A percentile compares a stretch with the other conserved stretches of the same genome.
phyloP scores from a whole-genome alignment of 2,888 invertebrate species.

The Chrysomela aeneicollis region DNA sequence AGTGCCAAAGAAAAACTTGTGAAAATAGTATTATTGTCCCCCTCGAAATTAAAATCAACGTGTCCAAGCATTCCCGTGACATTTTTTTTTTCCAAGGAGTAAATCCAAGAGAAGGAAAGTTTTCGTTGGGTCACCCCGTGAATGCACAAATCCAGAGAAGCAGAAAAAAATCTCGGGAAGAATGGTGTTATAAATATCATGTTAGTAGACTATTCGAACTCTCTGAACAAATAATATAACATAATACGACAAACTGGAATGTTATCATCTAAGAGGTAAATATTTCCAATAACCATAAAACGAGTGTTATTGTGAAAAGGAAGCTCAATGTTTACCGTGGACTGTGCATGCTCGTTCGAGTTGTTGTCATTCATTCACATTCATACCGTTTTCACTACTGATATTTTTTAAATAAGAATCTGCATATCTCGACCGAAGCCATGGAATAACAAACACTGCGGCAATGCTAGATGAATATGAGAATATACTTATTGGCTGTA shows the following conservation, averaged over 20 bases:
- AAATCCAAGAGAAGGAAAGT: no score
- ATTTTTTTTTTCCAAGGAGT: no score
- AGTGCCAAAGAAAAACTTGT: no score
- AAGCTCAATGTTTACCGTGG: neutral
- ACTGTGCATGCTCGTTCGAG: neutral
- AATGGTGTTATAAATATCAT: neutral
- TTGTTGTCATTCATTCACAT: slow-evolving; percentile 1
- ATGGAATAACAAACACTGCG: slow-evolving; percentile 19
- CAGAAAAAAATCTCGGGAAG: no score
- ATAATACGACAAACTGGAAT: neutral
- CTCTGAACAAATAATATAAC: neutral
- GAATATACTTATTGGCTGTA: slow-evolving; percentile 30
- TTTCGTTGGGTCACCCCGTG: no score
- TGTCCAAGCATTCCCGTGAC: no score
- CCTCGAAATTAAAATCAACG: no score
- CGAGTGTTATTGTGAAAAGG: neutral
- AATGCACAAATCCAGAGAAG: neutral
- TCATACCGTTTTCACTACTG: slow-evolving; percentile 7
- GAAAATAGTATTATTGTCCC: no score
- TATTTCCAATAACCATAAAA: neutral
- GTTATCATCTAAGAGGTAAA: neutral
- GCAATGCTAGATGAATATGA: slow-evolving; percentile 27
- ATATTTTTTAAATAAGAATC: slow-evolving; percentile 2
- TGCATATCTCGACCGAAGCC: neutral
- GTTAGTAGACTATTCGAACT: neutral